A percentile compares a stretch with the other conserved stretches of the same genome.
Conservation (phyloP, 2,113 vertebrate genomes). For the Brachyhypopomus gauderio region DNA sequence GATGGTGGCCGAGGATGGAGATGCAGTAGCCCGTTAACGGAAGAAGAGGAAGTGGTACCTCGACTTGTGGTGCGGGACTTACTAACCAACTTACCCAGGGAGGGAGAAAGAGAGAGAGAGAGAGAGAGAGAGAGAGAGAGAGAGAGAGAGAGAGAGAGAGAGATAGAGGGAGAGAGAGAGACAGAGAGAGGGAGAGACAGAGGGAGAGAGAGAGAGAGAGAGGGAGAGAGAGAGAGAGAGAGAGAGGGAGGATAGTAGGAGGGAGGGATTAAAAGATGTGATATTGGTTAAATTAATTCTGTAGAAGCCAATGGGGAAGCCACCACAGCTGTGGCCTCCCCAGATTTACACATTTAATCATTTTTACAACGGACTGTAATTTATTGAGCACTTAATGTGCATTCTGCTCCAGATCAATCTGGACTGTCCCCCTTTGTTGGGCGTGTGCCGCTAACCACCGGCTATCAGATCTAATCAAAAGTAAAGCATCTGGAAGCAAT, state of each 20-base stretch:
- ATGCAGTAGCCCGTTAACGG: neutral
- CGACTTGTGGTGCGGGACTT: neutral
- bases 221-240: neutral
- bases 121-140: neutral
- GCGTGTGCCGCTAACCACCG: neutral
- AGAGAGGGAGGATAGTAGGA: neutral
- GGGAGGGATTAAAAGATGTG: slow-evolving; percentile 1
- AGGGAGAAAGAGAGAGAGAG: neutral
- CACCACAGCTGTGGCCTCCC: neutral
- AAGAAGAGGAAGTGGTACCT: neutral
- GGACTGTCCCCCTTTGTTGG: neutral
- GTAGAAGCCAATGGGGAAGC: slow-evolving; percentile 6
- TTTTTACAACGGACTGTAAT: neutral
- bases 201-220: no score
- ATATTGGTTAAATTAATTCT: slow-evolving; percentile 19
- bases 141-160: neutral
- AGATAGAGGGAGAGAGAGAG: no score
- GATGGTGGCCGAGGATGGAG: no score
- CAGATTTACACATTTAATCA: slow-evolving; percentile 9
- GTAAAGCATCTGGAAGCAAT: neutral
- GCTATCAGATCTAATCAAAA: neutral
- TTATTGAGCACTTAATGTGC: neutral
- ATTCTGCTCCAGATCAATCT: neutral
- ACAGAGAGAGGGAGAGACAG: no score
- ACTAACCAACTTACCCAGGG: neutral